phyloP scores from a whole-genome alignment of 2,888 invertebrate genomes.

The Megalurothrips usitatus region DNA sequence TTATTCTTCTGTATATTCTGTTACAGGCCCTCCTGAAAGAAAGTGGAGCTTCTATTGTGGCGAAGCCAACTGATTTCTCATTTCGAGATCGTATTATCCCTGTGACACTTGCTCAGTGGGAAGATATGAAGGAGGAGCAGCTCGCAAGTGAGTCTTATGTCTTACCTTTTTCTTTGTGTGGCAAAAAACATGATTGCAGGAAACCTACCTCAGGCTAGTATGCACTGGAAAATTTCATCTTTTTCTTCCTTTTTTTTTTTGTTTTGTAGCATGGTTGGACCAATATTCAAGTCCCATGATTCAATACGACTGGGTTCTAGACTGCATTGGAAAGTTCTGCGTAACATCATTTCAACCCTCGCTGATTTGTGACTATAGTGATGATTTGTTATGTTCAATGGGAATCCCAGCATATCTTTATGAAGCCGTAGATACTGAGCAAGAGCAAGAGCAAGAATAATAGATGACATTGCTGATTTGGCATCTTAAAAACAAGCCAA shows the following conservation, averaged over 20 bases:
- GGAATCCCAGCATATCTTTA: background rate
- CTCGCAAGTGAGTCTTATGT: background rate
- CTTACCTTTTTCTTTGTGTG: background rate
- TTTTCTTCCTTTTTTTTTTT: background rate
- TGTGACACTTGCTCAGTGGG: background rate
- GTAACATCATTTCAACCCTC: background rate
- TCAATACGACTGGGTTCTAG: conserved; percentile 22
- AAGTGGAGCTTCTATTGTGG: background rate
- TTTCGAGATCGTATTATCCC: background rate
- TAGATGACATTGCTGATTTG: background rate
- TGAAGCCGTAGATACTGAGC: background rate
- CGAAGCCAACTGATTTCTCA: background rate
- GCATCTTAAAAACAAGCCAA: background rate
- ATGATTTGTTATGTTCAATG: background rate
- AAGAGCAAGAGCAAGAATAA: background rate
- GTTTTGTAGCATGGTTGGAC: conserved; percentile 25
- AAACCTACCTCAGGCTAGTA: too few relatives aligned
- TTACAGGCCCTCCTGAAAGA: background rate
- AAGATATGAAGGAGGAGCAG: background rate
- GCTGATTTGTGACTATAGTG: background rate
- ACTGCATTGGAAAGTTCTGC: conserved; percentile 28
- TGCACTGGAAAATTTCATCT: background rate
- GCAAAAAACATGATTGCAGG: background rate
- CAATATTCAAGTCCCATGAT: background rate
- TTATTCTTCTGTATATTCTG: background rate